These are phyloP conservation scores for Euura saliciscinereae DNA, from an alignment of 1,140 invertebrate species.

Conservation along the genomic window DNA sequence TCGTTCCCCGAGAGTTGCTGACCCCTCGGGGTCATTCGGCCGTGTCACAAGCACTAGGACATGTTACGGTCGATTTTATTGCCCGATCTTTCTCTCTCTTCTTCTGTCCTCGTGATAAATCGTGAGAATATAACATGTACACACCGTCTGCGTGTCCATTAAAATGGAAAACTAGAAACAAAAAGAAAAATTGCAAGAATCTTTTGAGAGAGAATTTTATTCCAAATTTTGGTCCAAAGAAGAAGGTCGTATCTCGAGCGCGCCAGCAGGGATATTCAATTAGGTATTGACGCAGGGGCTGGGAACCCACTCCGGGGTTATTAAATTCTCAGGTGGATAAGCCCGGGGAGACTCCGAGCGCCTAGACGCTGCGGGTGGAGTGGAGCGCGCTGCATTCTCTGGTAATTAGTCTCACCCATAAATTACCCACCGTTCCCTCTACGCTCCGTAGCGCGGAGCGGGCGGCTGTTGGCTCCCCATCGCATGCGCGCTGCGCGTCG, in stretches of 20 bases:
- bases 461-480: too few species aligned
- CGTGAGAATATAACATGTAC: too few species aligned
- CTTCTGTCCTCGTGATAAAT: too few species aligned
- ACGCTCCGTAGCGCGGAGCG: too few species aligned
- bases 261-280: background rate
- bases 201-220: too few species aligned
- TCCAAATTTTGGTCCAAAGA: too few species aligned
- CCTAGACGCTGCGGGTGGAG: constrained; percentile 38
- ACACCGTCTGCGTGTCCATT: too few species aligned
- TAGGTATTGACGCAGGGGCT: constrained; percentile 1
- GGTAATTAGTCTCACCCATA: constrained; percentile 57
- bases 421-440: constrained; percentile 52
- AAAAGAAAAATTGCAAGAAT: too few species aligned
- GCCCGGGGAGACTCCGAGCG: constrained; percentile 20
- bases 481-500: too few species aligned
- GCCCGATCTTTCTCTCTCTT: background rate
- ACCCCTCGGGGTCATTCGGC: background rate
- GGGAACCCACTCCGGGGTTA: background rate
- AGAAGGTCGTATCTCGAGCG: background rate
- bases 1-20: background rate
- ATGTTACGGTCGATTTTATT: background rate
- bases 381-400: constrained; percentile 50
- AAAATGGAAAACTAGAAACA: too few species aligned
- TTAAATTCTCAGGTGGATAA: constrained; percentile 13
- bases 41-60: background rate